Evolutionary conservation across 2,113 vertebrate genomes (phyloP), one percentile per base, ranked within the genome.

Genomic region (Chlorodrepanis virens): DNA sequence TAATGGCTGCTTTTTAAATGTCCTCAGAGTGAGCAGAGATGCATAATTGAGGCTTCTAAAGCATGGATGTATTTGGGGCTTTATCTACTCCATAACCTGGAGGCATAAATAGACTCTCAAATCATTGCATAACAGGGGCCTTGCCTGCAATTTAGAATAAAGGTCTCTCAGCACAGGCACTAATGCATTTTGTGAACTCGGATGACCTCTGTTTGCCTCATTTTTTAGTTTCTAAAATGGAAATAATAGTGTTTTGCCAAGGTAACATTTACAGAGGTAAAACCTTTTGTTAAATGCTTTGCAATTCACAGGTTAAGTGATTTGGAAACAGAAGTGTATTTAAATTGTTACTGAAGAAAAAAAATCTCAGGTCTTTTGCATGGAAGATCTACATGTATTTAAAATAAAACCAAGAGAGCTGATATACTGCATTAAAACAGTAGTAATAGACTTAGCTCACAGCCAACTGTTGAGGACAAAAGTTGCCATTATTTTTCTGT

Each of bases 61-160:
- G 61, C 25, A 9, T 31, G 79, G 89, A 33, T 91, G 65, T 23
- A 2, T 56, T 87, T 11, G 25, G 87, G 82, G 77, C 65, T 89
- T 82, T 91, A 52, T 82, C 69, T 64, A 39, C 70, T 84, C 69
- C 19, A 28, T 79, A 78, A 84, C 1, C 2, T 67, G 61, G 27
- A 89, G 57, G 33, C 84, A 94, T 83, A 96, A 92, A 77, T 42
- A 90, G 92, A 40, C 37, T 91, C 78, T 80, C 28, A 57, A 50
- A 57, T 65, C 28, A 35, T 93, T 96, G 75, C 50, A 4, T 85
- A 94, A 85, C 67, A 61, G 16, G 12, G 35, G 39, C 85, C 74
- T 78, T 54, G 80, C 29, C 79, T 83, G 6, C 79, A 77, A 14
- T 80, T 92, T 78, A 78, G 44, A 42, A 60, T 9, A 84, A 74